Percentiles rank a stretch among this genome's conserved stretches.
Evolutionary conservation across 1,140 invertebrate species (phyloP).

Genomic region (Sogatella furcifera): DNA sequence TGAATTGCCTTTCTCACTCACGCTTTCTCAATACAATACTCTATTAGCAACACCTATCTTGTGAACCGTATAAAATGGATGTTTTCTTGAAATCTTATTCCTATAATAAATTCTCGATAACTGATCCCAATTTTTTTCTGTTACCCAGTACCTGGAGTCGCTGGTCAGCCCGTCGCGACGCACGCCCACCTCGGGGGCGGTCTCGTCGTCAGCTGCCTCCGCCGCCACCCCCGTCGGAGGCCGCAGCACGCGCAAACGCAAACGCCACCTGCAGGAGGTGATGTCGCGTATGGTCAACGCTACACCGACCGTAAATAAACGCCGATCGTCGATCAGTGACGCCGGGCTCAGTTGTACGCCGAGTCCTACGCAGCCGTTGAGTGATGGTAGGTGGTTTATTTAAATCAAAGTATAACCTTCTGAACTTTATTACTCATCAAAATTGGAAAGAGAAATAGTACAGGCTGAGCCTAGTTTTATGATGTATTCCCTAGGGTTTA

Average conservation of each 20-base stretch:
- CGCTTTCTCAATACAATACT: no score
- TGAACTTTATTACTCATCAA: no score
- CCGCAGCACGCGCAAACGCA: slow-evolving; percentile 48
- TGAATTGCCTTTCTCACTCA: no score
- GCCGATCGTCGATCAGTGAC: slow-evolving; percentile 72
- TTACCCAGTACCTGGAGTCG: slow-evolving; percentile 36
- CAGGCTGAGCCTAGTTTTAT: no score
- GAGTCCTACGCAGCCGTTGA: slow-evolving; percentile 49
- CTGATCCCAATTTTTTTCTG: background rate
- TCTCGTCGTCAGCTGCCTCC: slow-evolving; percentile 4
- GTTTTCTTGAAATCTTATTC: no score
- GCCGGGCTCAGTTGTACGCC: slow-evolving; percentile 70
- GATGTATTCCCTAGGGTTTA: no score
- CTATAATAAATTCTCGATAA: no score
- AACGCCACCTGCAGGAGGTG: slow-evolving; percentile 44
- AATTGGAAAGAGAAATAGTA: no score
- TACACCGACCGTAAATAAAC: slow-evolving; percentile 42
- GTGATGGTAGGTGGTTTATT: slow-evolving; percentile 7
- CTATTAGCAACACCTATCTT: no score
- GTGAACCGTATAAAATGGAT: no score
- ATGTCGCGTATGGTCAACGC: slow-evolving; percentile 32
- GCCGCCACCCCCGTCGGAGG: slow-evolving; percentile 12
- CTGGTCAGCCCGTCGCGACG: slow-evolving; percentile 23
- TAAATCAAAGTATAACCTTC: no score
- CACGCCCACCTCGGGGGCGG: background rate